Base-by-base conservation (phyloP, 2,113 vertebrate species). In the Pygoscelis adeliae region DNA sequence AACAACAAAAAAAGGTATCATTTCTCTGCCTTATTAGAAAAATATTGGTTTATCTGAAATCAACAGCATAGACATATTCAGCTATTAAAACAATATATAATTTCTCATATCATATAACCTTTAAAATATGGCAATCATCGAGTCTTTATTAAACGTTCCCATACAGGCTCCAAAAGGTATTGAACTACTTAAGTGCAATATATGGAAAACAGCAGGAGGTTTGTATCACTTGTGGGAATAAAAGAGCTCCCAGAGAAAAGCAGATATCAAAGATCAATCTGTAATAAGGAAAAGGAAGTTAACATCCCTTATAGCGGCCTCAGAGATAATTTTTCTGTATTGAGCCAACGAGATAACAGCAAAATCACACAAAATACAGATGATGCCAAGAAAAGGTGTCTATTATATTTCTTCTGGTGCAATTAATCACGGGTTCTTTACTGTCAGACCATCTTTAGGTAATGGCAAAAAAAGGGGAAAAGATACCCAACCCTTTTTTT, bases 341-440 rank as follows among this genome's bases (percentile, higher is more conserved):
- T 72, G 71, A 81, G 71, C 79, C 82, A 93, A 87, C 0, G 3
- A 93, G 92, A 86, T 88, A 94, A 91, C 72, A 96, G 81, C 30
- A 93, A 83, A 96, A 96, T 89, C 81, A 89, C 70, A 74, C 11
- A 26, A 86, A 95, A 90, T 86, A 91, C 44, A 92, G 70, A 95
- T 47, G 59, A 81, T 76, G 58, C 47, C 63, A 91, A 89, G 55
- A 94, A 95, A 97, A 93, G 42, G 36, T 89, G 79, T 89, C 85
- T 87, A 91, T 97, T 95, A 94, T 83, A 85, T 78, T 92, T 82
- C 93, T 62, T 89, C 56, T 49, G n/a, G 58, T 92, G 89, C 89
- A 96, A 97, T 97, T 96, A 96, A 96, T 96, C 97, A 94, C 3
- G 4, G 42, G 34, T 90, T 94, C 91, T 90, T 94, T 84, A 96